phyloP scores from a whole-genome alignment of 2,797 vertebrate species.

The Clamator glandarius region DNA sequence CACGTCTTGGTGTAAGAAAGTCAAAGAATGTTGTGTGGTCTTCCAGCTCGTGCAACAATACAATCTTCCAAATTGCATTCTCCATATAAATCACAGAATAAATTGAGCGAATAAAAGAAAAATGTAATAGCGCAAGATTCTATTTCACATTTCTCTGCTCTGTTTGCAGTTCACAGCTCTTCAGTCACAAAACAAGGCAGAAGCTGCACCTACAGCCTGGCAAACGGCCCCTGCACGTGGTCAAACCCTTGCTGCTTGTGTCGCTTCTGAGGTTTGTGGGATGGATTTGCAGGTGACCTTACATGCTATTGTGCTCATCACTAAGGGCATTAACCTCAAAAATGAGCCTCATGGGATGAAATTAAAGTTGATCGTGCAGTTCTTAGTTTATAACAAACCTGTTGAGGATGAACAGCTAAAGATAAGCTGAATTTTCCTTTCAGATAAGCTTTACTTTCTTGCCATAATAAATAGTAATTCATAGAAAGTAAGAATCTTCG shows the following conservation, averaged over 20 bases:
- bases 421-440: slow-evolving; percentile 19
- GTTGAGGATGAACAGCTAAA: slow-evolving; percentile 2
- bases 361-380: slow-evolving; percentile 30
- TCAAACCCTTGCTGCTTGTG: not conserved
- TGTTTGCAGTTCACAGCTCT: not conserved
- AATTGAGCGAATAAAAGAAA: not conserved
- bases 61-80: not conserved
- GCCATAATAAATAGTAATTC: slow-evolving; percentile 55
- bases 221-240: not conserved
- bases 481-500: slow-evolving; percentile 17
- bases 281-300: slow-evolving; percentile 13
- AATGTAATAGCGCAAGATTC: not conserved
- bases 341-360: slow-evolving; percentile 9
- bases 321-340: slow-evolving; percentile 38
- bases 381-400: slow-evolving; percentile 1
- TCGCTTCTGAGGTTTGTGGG: not conserved
- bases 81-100: not conserved
- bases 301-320: not conserved
- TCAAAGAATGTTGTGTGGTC: not conserved
- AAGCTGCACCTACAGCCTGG: not conserved
- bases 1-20: not conserved
- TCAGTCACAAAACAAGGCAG: not conserved
- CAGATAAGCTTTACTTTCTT: slow-evolving; percentile 57
- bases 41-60: not conserved
- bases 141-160: not conserved